Percentiles rank a stretch among this genome's conserved stretches.
Conservation (phyloP, 2,888 invertebrate genomes). For the Agrochola litura region DNA sequence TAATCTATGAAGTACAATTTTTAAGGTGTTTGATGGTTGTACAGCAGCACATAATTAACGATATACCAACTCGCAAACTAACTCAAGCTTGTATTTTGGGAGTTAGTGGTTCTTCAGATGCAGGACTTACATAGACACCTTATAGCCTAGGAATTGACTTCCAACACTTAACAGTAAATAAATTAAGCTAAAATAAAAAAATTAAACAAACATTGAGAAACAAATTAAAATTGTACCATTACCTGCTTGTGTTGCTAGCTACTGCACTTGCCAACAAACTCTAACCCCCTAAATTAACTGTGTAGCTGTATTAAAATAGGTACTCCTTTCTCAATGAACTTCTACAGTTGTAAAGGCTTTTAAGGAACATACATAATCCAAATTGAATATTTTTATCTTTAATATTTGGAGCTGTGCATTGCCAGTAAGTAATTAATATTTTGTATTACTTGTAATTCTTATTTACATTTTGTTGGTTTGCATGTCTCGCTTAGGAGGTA, state of each 20-base stretch:
- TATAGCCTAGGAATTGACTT: too few species aligned
- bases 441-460: neutral
- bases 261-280: neutral
- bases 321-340: neutral
- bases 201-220: too few species aligned
- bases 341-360: neutral
- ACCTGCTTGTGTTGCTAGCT: neutral
- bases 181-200: too few species aligned
- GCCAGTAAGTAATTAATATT: neutral
- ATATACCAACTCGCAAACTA: too few species aligned
- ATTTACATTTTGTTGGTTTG: neutral
- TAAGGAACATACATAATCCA: neutral
- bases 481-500: slow-evolving; percentile 45
- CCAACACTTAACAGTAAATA: too few species aligned
- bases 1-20: too few species aligned
- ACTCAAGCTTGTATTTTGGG: too few species aligned
- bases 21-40: too few species aligned
- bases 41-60: too few species aligned
- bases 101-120: too few species aligned
- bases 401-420: neutral
- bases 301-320: neutral
- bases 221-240: too few species aligned
- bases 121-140: too few species aligned
- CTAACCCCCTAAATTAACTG: neutral
- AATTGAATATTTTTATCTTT: neutral